Percentiles rank a stretch among this genome's conserved stretches.
phyloP scores from a whole-genome alignment of 2,888 invertebrate species.

The Troides oblongomaculatus region DNA sequence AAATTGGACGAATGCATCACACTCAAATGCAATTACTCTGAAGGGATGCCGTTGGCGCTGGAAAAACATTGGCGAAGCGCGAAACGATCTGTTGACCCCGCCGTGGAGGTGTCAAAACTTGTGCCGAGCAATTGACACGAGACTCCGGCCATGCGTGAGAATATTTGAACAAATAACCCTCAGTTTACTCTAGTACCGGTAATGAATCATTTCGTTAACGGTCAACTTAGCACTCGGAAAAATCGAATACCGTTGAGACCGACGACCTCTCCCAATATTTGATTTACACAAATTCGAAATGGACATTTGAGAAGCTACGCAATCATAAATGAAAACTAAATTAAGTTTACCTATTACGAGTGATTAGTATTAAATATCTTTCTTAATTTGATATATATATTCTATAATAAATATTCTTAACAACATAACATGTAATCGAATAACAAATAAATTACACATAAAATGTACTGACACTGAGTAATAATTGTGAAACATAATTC shows the following conservation, averaged over 20 bases:
- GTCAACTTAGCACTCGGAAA: conserved; percentile 65
- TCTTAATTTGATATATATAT: background rate
- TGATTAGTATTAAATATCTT: background rate
- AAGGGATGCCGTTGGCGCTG: conserved; percentile 52
- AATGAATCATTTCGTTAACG: conserved; percentile 77
- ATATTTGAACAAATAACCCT: conserved; percentile 74
- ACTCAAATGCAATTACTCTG: conserved; percentile 49
- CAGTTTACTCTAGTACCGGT: conserved; percentile 71
- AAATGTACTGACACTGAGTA: too few species aligned
- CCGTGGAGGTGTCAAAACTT: conserved; percentile 67
- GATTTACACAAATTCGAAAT: conserved; percentile 61
- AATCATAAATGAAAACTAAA: conserved; percentile 32
- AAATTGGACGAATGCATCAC: conserved; percentile 41
- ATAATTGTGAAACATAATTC: too few species aligned
- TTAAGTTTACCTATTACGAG: conserved; percentile 36
- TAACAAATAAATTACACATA: too few species aligned
- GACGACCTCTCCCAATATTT: conserved; percentile 51
- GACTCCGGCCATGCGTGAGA: conserved; percentile 69
- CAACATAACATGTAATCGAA: too few species aligned
- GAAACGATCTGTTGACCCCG: conserved; percentile 69
- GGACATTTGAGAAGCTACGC: conserved; percentile 40
- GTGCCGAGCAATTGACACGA: conserved; percentile 67
- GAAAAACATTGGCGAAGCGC: conserved; percentile 63
- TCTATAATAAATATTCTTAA: background rate
- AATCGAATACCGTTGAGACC: conserved; percentile 59